Conservation (phyloP, 2,888 invertebrate species). For the Cremastinae sp. region DNA sequence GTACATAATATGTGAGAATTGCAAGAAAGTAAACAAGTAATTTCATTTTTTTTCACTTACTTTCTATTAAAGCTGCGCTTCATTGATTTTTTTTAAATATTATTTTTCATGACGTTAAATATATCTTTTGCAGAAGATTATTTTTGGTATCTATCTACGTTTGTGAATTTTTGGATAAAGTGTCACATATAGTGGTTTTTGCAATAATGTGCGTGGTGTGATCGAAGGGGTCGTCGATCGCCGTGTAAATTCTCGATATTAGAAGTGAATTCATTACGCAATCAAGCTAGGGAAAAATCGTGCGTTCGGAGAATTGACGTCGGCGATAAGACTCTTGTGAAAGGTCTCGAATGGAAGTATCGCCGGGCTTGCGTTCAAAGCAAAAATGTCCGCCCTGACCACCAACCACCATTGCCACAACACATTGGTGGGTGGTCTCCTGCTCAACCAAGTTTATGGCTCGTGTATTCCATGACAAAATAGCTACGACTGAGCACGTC, state of each 20-base stretch:
- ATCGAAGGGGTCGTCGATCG: conserved; percentile 13
- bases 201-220: neutral
- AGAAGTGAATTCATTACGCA: conserved; percentile 51
- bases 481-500: conserved; percentile 64
- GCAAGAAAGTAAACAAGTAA: too few relatives aligned
- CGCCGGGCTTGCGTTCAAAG: conserved; percentile 45
- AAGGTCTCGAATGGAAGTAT: conserved; percentile 55
- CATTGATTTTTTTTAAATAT: too few relatives aligned
- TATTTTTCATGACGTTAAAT: too few relatives aligned
- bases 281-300: conserved; percentile 11
- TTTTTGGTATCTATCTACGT: too few relatives aligned
- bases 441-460: conserved; percentile 76
- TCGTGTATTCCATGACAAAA: conserved; percentile 72
- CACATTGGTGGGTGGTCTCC: conserved; percentile 74
- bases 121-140: too few relatives aligned
- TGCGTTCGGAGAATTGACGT: conserved; percentile 33
- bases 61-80: too few relatives aligned
- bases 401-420: conserved; percentile 48
- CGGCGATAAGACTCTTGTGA: conserved; percentile 65
- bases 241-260: conserved; percentile 29
- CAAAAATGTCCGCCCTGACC: conserved; percentile 53
- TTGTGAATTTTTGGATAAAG: neutral
- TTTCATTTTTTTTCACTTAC: too few relatives aligned
- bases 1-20: too few relatives aligned
- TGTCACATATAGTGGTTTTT: conserved; percentile 11